Percentiles rank a stretch among this genome's conserved stretches.
Evolutionary conservation across 2,888 invertebrate genomes (phyloP).

Genomic region (Drosophila macrospina): DNA sequence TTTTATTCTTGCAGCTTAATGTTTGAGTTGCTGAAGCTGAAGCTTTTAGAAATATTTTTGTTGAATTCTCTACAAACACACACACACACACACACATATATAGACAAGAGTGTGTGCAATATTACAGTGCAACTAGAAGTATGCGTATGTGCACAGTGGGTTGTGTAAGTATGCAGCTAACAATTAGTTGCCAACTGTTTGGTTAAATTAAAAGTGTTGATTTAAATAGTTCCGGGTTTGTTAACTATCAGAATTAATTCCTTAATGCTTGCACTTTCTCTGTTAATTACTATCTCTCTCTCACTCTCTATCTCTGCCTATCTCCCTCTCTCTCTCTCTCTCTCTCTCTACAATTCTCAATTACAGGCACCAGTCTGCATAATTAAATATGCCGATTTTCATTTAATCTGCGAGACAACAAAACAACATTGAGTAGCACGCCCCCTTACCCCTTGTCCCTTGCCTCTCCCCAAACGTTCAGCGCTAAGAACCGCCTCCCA

Average conservation of each 20-base stretch:
- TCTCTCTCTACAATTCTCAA: constrained; percentile 55
- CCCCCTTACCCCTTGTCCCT: background rate
- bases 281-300: background rate
- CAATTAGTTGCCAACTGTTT: background rate
- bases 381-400: constrained; percentile 79
- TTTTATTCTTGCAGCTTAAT: constrained; percentile 45
- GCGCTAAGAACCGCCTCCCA: constrained; percentile 4
- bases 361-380: constrained; percentile 78
- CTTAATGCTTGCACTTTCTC: background rate
- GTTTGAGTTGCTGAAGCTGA: constrained; percentile 62
- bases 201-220: background rate
- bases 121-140: constrained; percentile 23
- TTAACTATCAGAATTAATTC: background rate
- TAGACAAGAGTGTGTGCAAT: constrained; percentile 7
- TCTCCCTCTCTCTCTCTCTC: background rate
- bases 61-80: constrained; percentile 42
- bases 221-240: background rate
- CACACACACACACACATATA: background rate
- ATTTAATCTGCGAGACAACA: constrained; percentile 68
- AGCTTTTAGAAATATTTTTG: constrained; percentile 74
- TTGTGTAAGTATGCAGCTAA: constrained; percentile 3
- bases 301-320: background rate
- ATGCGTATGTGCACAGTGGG: constrained; percentile 5
- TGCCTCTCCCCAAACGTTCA: background rate
- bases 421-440: constrained; percentile 1